Base-by-base conservation (phyloP, 1,140 invertebrate genomes). In the Pygmarrhopalites habei region DNA sequence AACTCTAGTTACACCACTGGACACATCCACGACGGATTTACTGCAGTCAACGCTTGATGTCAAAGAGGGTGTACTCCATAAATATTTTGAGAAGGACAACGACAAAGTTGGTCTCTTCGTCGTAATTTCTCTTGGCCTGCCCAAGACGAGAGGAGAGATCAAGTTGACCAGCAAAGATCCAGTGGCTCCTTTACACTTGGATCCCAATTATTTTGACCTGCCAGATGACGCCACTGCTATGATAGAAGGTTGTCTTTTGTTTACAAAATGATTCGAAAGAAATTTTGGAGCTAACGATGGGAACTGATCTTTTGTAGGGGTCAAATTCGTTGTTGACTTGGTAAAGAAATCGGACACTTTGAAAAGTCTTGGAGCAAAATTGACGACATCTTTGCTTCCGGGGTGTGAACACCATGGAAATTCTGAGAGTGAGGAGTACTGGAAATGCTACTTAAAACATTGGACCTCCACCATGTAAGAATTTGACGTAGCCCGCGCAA, bases 371-470 rank as follows among this genome's bases (percentile, higher is more conserved):
- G 69, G 67, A 15, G 64, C 69, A 7, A 21, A 63, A 53, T 56
- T 68, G n/a, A n/a, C n/a, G n/a, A n/a, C n/a, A n/a, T n/a, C n/a
- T 62, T 53, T 19, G 61, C 64, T 90, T 64, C 88, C 88, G 0
- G 89, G 88, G 19, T 93, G 90, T 72, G 84, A 81, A 61, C 79
- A 86, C 39, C 78, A 82, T 26, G n/a, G n/a, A n/a, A 79, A 80
- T 65, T 88, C 90, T 71, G 83, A 81, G 17, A 84, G 83, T 2
- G 89, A 92, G 66, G 81, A 81, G 2, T 93, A 92, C 71, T 85
- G 90, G 79, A 89, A 90, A 72, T 93, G 90, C 72, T 85, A 89
- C 71, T 88, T 28, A 87, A 90, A 56, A 86, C 89, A 0, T 89
- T 90, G n/a, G 72, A 71, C 1, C 79, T 79, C 25, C 87, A 85